A percentile compares a stretch with the other conserved stretches of the same genome.
Conservation (phyloP, 2,888 invertebrate genomes). For the Timema podura region DNA sequence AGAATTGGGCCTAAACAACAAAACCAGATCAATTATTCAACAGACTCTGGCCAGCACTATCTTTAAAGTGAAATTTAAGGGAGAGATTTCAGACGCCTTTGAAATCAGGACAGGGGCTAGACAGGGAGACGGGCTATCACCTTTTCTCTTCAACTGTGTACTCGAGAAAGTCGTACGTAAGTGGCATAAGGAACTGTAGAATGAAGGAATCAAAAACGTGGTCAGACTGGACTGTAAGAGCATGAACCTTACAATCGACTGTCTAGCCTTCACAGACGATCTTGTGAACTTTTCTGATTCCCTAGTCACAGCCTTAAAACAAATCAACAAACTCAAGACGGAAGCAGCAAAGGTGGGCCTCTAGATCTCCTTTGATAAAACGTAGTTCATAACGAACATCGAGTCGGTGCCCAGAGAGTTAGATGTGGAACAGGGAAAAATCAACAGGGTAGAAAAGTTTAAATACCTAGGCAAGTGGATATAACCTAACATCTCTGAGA, state of each 20-base stretch:
- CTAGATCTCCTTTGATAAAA: background rate
- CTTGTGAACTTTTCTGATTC: conserved; percentile 14
- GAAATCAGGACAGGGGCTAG: background rate
- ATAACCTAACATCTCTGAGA: background rate
- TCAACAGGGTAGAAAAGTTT: background rate
- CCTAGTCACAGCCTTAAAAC: background rate
- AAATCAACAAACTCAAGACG: conserved; percentile 1
- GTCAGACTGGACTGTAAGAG: conserved; percentile 12
- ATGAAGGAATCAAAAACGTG: conserved; percentile 5
- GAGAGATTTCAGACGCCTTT: background rate
- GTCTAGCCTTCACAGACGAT: conserved; percentile 14
- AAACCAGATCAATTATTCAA: conserved; percentile 7
- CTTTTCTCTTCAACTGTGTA: background rate
- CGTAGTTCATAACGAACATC: conserved; percentile 2
- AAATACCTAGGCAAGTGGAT: conserved; percentile 11
- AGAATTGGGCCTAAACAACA: conserved; percentile 15
- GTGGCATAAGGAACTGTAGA: conserved; percentile 6
- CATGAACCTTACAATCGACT: background rate
- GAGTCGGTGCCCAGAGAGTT: background rate
- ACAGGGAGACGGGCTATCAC: conserved; percentile 14
- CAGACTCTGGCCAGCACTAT: background rate
- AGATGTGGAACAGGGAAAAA: background rate
- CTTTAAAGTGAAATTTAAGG: background rate
- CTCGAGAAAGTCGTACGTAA: conserved; percentile 9
- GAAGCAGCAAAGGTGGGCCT: conserved; percentile 3